Base-by-base conservation (phyloP, 1,140 invertebrate genomes). In the Trissolcus basalis region DNA sequence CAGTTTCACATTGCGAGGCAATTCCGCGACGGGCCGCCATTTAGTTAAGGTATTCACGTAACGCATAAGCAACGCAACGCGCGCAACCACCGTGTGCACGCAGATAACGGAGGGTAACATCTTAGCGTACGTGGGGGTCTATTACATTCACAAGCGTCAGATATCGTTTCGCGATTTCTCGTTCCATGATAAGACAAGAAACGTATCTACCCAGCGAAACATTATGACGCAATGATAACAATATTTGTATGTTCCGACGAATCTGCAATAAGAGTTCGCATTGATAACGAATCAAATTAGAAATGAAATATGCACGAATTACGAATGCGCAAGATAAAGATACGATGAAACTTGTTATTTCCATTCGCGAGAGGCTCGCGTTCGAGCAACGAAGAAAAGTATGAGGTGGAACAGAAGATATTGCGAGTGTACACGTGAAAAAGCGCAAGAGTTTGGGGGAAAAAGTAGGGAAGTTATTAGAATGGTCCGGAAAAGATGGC, bases 401-500 rank as follows among this genome's bases (percentile, higher is more conserved):
- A 76, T 56, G 47, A 72, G 63, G 69, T 69, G 49, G 56, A 72
- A 69, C 61, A 76, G 79, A 75, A 78, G 74, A 77, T 68, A 73
- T 70, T 70, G 60, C 48, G 19, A 55, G 50, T 45, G 64, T 69
- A 67, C 65, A 78, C 63, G 51, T 60, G 76, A 75, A 69, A 74
- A 78, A 73, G 68, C 54, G 14, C 77, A 55, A 60, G 61, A 77
- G 61, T 68, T 70, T 74, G 72, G 72, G 78, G 80, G 78, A 80
- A 71, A 78, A 82, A 82, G 79, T 84, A 83, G 83, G 79, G 79
- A 86, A 89, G 86, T 89, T 89, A 89, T 89, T 88, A 88, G 87
- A 88, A 89, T 88, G 86, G 85, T 86, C 86, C 87, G 87, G 87
- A 89, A 89, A 89, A 89, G 87, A 89, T 89, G 87, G 87, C 87